Evolutionary conservation across 2,113 vertebrate species (phyloP).

Genomic region (Sula dactylatra): DNA sequence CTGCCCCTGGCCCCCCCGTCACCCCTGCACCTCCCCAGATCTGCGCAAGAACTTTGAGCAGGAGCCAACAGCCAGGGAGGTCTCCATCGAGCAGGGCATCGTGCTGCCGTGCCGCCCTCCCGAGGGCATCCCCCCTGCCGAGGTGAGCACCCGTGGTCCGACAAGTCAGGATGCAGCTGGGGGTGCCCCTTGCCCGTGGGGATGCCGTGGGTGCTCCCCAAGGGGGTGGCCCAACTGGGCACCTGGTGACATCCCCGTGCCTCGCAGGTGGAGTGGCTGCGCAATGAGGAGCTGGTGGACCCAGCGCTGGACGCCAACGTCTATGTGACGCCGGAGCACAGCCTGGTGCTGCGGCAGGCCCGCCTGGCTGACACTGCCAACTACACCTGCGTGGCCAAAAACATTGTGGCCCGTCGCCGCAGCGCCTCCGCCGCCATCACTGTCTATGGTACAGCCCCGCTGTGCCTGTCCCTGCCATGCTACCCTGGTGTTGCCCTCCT

Average conservation of each 20-base stretch:
- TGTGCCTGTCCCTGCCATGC: accelerated
- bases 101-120: constrained; percentile 92
- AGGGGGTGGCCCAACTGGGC: background rate
- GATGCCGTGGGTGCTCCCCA: accelerated
- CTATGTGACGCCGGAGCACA: constrained; percentile 90
- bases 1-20: background rate
- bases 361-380: constrained; percentile 94
- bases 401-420: constrained; percentile 94
- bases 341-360: constrained; percentile 92
- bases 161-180: background rate
- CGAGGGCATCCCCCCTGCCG: constrained; percentile 90
- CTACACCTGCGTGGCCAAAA: constrained; percentile 98
- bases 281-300: constrained; percentile 91
- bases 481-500: background rate
- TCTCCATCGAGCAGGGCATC: constrained; percentile 93
- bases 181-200: accelerated
- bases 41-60: constrained; percentile 98
- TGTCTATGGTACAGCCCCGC: constrained; percentile 83
- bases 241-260: background rate
- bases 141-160: constrained; percentile 77
- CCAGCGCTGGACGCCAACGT: constrained; percentile 88
- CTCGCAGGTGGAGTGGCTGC: constrained; percentile 94
- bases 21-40: constrained; percentile 74
- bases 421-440: constrained; percentile 88
- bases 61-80: constrained; percentile 91